These are phyloP conservation scores for Temnothorax unifasciatus DNA, from an alignment of 2,888 invertebrate genomes.

Conservation along the genomic window DNA sequence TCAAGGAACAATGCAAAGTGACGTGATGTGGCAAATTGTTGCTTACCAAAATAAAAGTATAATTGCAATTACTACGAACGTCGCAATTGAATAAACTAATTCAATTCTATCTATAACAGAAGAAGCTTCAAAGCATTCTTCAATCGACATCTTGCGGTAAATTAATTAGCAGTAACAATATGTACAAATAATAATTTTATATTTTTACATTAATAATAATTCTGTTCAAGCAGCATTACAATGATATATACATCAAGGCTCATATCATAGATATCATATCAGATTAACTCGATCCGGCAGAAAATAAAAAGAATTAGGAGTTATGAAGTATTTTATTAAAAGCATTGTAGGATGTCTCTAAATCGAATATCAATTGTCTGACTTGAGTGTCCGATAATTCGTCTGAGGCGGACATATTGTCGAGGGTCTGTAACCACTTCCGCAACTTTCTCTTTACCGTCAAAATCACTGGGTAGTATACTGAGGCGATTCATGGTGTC, in stretches of 20 bases:
- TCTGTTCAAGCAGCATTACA: background rate
- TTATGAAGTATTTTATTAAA: constrained; percentile 98
- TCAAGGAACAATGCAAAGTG: constrained; percentile 53
- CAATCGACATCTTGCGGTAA: background rate
- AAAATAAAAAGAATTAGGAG: constrained; percentile 77
- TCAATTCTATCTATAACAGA: background rate
- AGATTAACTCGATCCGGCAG: background rate
- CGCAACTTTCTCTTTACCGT: constrained; percentile 95
- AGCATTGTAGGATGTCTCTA: constrained; percentile 98
- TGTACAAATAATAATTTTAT: constrained; percentile 2
- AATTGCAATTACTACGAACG: background rate
- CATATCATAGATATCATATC: constrained; percentile 7
- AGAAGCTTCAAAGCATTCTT: background rate
- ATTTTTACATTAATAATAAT: constrained; percentile 1
- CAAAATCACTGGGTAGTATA: constrained; percentile 96
- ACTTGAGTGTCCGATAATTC: constrained; percentile 98
- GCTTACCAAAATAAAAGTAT: background rate
- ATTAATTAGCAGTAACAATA: constrained; percentile 8
- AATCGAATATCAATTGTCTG: constrained; percentile 97
- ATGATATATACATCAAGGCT: background rate
- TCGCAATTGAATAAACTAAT: constrained; percentile 6
- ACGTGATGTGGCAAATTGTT: background rate
- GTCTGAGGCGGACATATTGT: constrained; percentile 98
- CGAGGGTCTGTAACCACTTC: constrained; percentile 97
- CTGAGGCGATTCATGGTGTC: constrained; percentile 98